Conservation (phyloP, 2,888 invertebrate species). For the Oligia fasciuncula region DNA sequence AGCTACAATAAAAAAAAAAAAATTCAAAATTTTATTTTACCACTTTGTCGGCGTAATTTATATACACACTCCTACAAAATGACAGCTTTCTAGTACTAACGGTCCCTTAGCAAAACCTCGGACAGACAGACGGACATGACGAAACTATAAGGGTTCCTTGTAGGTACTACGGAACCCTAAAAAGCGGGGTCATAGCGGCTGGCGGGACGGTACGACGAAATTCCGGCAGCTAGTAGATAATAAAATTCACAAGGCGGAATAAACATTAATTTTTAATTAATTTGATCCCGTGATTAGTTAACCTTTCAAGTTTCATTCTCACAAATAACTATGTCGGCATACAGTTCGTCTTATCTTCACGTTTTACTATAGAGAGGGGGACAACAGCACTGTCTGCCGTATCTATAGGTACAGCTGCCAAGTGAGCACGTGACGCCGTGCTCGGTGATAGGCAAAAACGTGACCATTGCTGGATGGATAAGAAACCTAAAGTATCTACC, state of each 20-base stretch:
- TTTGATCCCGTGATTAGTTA: conserved; percentile 14
- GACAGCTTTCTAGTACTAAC: too few species aligned
- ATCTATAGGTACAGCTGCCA: conserved; percentile 6
- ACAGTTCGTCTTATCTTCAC: conserved; percentile 30
- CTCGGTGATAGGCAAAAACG: conserved; percentile 11
- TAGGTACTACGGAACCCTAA: too few species aligned
- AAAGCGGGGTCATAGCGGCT: too few species aligned
- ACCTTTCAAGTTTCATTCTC: conserved; percentile 10
- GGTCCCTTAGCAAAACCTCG: too few species aligned
- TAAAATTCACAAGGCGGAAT: conserved; percentile 5
- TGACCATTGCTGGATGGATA: conserved; percentile 5
- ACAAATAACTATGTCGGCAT: conserved; percentile 2
- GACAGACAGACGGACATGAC: too few species aligned
- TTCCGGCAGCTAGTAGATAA: too few species aligned
- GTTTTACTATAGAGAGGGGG: conserved; percentile 13
- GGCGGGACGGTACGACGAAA: too few species aligned
- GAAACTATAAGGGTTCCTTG: too few species aligned
- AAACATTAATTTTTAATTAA: conserved; percentile 2
- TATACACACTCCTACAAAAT: too few species aligned
- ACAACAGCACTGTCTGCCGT: not conserved
- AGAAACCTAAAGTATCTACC: not conserved
- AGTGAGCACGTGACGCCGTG: conserved; percentile 27
- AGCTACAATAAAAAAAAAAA: too few species aligned
- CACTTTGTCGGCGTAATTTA: too few species aligned
- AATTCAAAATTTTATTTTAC: too few species aligned